A percentile compares a stretch with the other conserved stretches of the same genome.
Conservation (phyloP, 2,888 invertebrate genomes). For the Diloba caeruleocephala region DNA sequence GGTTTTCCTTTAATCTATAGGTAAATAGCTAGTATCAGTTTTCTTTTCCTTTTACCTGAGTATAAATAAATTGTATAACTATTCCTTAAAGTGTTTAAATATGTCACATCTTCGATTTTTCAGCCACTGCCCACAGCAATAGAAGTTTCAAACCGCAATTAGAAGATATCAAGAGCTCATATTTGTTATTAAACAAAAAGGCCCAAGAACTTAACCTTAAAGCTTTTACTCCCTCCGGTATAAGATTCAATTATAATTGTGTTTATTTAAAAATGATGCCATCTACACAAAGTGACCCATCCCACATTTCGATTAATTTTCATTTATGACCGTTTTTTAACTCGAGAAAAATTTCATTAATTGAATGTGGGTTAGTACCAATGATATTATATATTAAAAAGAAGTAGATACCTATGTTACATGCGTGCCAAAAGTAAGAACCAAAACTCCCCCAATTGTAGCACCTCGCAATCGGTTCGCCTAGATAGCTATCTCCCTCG, state of each 20-base stretch:
- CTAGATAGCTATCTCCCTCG: too few species aligned
- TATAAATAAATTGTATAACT: too few species aligned
- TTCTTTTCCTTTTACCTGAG: too few species aligned
- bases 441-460: too few species aligned
- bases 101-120: constrained; percentile 56
- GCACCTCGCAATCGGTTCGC: too few species aligned
- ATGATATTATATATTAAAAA: too few species aligned
- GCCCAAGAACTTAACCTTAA: constrained; percentile 34
- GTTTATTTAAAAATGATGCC: constrained; percentile 30
- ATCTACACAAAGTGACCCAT: constrained; percentile 35
- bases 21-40: too few species aligned
- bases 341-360: neutral
- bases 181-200: constrained; percentile 68
- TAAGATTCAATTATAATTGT: constrained; percentile 19
- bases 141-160: constrained; percentile 75
- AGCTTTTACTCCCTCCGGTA: constrained; percentile 51
- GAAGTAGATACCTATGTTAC: too few species aligned
- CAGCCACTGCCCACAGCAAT: constrained; percentile 59
- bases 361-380: neutral
- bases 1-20: too few species aligned
- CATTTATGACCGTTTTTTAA: constrained; percentile 13
- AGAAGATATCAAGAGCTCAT: constrained; percentile 82
- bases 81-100: too few species aligned
- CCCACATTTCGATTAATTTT: constrained; percentile 44
- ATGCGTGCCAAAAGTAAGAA: too few species aligned